Conservation (phyloP, 1,140 invertebrate genomes). For the Heliothis subflexa region DNA sequence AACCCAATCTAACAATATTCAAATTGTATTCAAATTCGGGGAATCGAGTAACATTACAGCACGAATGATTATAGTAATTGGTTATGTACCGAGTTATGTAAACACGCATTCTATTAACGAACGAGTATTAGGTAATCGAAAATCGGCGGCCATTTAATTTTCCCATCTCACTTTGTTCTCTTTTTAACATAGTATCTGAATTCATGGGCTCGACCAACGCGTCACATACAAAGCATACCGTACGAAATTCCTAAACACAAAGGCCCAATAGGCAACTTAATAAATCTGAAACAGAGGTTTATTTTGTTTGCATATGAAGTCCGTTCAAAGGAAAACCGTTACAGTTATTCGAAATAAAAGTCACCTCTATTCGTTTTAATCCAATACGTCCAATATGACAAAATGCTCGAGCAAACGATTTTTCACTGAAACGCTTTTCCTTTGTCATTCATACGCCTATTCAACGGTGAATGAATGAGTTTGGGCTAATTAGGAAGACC, state of each 20-base stretch:
- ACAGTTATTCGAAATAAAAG: neutral
- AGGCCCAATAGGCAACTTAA: conserved; percentile 16
- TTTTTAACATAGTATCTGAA: neutral
- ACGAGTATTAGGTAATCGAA: too few species aligned
- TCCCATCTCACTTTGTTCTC: neutral
- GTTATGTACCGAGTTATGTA: neutral
- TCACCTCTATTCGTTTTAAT: neutral
- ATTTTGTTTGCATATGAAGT: conserved; percentile 27
- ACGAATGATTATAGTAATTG: neutral
- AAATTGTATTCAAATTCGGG: conserved; percentile 11
- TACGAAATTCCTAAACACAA: conserved; percentile 20
- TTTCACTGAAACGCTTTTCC: conserved; percentile 20
- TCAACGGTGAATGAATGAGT: conserved; percentile 32
- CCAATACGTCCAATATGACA: conserved; percentile 6
- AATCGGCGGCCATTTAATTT: too few species aligned
- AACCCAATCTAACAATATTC: conserved; percentile 11
- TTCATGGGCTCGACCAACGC: neutral
- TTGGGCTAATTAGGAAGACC: conserved; percentile 34
- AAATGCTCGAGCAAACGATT: conserved; percentile 6
- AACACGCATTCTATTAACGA: too few species aligned
- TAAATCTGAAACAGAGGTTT: conserved; percentile 11
- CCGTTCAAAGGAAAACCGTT: conserved; percentile 2
- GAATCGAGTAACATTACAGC: neutral
- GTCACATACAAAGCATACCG: conserved; percentile 20
- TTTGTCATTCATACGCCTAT: conserved; percentile 35